Conservation (phyloP, 1,140 invertebrate genomes). For the Schmidtea mediterranea region DNA sequence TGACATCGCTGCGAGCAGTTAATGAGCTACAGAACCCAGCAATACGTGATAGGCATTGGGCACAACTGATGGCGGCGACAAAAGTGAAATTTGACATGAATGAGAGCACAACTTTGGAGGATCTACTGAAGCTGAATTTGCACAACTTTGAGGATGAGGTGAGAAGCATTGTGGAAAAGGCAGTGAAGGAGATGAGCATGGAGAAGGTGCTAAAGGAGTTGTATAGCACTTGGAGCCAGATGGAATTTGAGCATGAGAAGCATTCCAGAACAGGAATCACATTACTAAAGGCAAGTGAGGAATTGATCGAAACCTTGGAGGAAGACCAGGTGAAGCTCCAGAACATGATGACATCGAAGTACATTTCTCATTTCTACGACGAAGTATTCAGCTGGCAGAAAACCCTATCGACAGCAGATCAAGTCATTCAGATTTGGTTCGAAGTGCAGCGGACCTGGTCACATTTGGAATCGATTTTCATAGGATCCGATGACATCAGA, state of each 20-base stretch:
- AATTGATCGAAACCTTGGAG: conserved; percentile 78
- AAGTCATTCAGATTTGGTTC: conserved; percentile 61
- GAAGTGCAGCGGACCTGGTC: conserved; percentile 89
- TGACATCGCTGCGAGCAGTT: conserved; percentile 38
- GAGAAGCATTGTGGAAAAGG: conserved; percentile 81
- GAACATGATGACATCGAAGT: conserved; percentile 82
- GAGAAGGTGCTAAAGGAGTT: conserved; percentile 69
- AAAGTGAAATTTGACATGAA: conserved; percentile 79
- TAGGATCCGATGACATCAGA: conserved; percentile 82
- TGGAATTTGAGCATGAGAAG: conserved; percentile 67
- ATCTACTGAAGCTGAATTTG: conserved; percentile 59
- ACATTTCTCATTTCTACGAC: conserved; percentile 70
- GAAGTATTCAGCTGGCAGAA: conserved; percentile 78
- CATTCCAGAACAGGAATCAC: conserved; percentile 54
- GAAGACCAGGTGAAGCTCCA: conserved; percentile 81
- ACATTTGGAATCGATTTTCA: conserved; percentile 83
- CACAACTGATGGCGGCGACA: conserved; percentile 71
- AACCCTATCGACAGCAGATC: conserved; percentile 65
- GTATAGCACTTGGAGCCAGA: conserved; percentile 58
- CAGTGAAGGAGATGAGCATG: conserved; percentile 89
- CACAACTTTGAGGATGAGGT: conserved; percentile 84
- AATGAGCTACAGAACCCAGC: conserved; percentile 78
- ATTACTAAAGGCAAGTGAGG: conserved; percentile 60
- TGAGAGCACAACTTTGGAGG: conserved; percentile 57
- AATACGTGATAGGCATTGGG: conserved; percentile 76